A percentile compares a stretch with the other conserved stretches of the same genome.
Evolutionary conservation across 2,888 invertebrate genomes (phyloP).

Genomic region (Rhogogaster chlorosoma): DNA sequence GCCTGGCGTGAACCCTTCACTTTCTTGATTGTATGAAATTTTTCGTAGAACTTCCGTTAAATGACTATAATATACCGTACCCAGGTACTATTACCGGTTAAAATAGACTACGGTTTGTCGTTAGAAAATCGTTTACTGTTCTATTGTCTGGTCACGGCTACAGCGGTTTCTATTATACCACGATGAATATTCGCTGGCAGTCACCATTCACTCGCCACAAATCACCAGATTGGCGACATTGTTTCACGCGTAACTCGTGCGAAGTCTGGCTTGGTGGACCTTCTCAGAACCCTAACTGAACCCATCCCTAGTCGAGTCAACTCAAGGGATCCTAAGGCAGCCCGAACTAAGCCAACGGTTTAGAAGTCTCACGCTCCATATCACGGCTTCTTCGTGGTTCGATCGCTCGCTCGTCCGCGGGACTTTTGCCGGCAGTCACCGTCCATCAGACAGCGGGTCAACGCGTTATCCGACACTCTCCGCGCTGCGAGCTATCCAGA

Average conservation of each 20-base stretch:
- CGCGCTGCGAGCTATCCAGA: neutral
- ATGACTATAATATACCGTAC: neutral
- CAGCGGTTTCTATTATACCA: neutral
- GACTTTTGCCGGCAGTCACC: conserved; percentile 27
- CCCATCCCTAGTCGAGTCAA: conserved; percentile 12
- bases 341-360: conserved; percentile 31
- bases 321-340: conserved; percentile 21
- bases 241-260: conserved; percentile 39
- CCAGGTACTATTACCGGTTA: neutral
- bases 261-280: conserved; percentile 24
- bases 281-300: conserved; percentile 23
- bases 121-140: conserved; percentile 24
- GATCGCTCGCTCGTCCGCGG: conserved; percentile 24
- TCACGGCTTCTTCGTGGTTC: conserved; percentile 27
- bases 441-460: conserved; percentile 34
- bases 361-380: conserved; percentile 39
- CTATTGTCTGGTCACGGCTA: neutral
- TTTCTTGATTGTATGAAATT: neutral
- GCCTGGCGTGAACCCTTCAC: neutral
- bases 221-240: conserved; percentile 36
- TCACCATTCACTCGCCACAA: conserved; percentile 24
- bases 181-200: conserved; percentile 10
- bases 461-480: conserved; percentile 41
- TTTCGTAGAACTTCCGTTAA: neutral
- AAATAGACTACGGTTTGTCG: neutral